phyloP scores from a whole-genome alignment of 2,797 vertebrate species.

The Alosa sapidissima region DNA sequence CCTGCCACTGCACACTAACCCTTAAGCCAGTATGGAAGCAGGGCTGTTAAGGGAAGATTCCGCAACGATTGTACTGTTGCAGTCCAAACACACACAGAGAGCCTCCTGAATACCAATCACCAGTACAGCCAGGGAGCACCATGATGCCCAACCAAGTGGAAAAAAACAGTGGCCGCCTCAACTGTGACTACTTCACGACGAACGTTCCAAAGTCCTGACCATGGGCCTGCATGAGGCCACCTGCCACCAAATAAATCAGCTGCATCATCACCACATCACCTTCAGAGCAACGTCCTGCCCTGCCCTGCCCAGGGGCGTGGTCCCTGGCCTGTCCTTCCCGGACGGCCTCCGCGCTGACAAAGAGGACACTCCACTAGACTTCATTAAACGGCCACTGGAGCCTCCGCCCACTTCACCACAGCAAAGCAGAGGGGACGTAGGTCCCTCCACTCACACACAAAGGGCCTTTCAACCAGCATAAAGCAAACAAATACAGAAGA shows the following conservation, averaged over 20 bases:
- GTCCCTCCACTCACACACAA: constrained; percentile 9
- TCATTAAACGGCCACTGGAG: constrained; percentile 37
- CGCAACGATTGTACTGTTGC: not conserved
- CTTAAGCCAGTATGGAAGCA: not conserved
- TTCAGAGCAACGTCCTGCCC: too few species aligned
- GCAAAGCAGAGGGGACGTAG: not conserved
- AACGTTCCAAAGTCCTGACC: not conserved
- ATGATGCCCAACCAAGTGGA: not conserved
- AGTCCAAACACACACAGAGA: not conserved
- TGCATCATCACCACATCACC: not conserved
- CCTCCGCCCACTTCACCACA: not conserved
- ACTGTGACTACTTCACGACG: not conserved
- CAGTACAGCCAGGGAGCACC: not conserved
- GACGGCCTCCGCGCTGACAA: not conserved
- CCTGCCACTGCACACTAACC: not conserved
- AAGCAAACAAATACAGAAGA: constrained; percentile 37
- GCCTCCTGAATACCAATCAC: not conserved
- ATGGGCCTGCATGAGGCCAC: not conserved
- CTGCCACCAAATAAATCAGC: not conserved
- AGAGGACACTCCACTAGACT: constrained; percentile 27
- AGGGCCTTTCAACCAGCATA: constrained; percentile 31
- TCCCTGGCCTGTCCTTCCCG: too few species aligned
- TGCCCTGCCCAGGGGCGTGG: too few species aligned
- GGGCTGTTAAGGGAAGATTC: not conserved
- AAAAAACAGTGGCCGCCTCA: not conserved